Evolutionary conservation across 1,140 invertebrate genomes (phyloP).

Genomic region (Adelges cooleyi): DNA sequence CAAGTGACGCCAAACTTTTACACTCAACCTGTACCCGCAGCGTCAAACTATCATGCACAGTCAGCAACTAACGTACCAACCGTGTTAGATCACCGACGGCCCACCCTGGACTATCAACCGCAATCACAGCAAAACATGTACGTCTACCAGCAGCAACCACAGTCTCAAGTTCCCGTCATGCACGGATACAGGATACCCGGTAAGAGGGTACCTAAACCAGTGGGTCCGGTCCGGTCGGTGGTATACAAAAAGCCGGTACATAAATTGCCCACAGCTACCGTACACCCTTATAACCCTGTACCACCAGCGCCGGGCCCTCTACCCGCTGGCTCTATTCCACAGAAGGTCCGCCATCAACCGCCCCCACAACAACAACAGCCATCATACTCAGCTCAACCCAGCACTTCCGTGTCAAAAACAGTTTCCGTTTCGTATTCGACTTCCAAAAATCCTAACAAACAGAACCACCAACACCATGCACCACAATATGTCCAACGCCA

Average conservation of each 20-base stretch:
- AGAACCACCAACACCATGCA: not conserved
- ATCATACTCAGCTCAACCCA: not conserved
- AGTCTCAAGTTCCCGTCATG: not conserved
- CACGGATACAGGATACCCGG: not conserved
- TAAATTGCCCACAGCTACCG: not conserved
- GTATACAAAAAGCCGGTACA: constrained; percentile 29
- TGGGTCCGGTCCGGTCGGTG: constrained; percentile 8
- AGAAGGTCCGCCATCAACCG: not conserved
- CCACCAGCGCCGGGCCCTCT: no score
- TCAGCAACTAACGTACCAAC: no score
- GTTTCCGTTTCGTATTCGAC: constrained; percentile 30
- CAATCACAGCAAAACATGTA: not conserved
- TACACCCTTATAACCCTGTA: not conserved
- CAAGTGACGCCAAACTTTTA: not conserved
- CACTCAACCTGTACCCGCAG: no score
- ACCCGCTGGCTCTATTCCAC: not conserved
- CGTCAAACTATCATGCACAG: no score
- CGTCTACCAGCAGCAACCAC: not conserved
- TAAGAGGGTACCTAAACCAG: not conserved
- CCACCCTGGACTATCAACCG: not conserved
- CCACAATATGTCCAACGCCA: not conserved
- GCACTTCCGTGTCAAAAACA: constrained; percentile 14
- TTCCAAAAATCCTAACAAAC: constrained; percentile 8
- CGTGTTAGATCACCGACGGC: not conserved
- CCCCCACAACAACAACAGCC: not conserved